A percentile compares a stretch with the other conserved stretches of the same genome.
Conservation (phyloP, 2,113 vertebrate genomes). For the Boleophthalmus pectinirostris region DNA sequence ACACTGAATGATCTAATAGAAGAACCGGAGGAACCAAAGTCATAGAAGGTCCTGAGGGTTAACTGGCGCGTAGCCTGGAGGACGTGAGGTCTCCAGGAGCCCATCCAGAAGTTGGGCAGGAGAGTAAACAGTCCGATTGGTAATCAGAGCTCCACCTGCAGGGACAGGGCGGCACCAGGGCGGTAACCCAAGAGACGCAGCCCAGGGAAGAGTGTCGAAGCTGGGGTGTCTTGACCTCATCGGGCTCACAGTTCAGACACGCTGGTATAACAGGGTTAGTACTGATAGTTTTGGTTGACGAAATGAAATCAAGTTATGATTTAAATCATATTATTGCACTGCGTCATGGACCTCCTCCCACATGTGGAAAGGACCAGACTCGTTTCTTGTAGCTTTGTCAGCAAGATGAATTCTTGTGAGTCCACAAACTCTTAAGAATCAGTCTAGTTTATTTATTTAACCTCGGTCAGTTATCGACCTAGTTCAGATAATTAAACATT, state of each 20-base stretch:
- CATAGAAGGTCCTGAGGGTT: constrained; percentile 8
- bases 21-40: constrained; percentile 35
- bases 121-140: constrained; percentile 60
- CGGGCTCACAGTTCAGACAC: neutral
- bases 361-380: no score
- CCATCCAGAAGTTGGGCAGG: constrained; percentile 40
- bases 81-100: constrained; percentile 35
- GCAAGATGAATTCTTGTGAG: no score
- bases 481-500: no score
- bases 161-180: constrained; percentile 68
- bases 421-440: no score
- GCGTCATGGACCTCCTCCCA: no score
- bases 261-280: neutral
- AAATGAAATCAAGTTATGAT: no score
- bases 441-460: no score
- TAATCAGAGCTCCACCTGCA: constrained; percentile 72
- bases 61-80: constrained; percentile 29
- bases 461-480: no score
- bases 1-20: constrained; percentile 13
- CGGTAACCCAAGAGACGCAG: constrained; percentile 57
- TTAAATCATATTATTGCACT: neutral
- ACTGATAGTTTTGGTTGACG: no score
- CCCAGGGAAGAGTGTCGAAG: constrained; percentile 19
- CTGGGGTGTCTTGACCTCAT: constrained; percentile 51
- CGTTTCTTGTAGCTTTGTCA: no score